These are phyloP conservation scores for Rhagoletis pomonella DNA, from an alignment of 1,140 invertebrate species.

Conservation along the genomic window DNA sequence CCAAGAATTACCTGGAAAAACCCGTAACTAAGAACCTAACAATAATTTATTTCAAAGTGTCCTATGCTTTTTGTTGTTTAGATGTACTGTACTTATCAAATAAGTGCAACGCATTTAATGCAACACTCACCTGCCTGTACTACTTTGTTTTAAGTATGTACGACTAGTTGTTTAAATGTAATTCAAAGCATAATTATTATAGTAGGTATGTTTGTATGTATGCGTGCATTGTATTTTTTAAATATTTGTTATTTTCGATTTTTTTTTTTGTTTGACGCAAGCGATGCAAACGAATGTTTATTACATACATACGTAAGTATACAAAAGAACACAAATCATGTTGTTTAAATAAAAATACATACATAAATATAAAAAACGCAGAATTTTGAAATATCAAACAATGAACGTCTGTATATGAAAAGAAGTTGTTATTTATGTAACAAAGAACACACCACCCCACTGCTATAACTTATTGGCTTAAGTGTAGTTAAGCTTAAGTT, in stretches of 20 bases:
- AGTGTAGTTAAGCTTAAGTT: conserved; percentile 29
- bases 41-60: conserved; percentile 31
- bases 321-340: background rate
- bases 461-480: conserved; percentile 23
- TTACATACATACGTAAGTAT: conserved; percentile 7
- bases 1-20: conserved; percentile 14
- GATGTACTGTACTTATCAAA: background rate
- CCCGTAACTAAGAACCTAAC: background rate
- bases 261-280: no score
- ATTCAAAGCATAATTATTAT: background rate
- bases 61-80: conserved; percentile 11
- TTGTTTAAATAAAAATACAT: background rate
- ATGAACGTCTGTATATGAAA: no score
- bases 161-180: background rate
- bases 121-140: conserved; percentile 15
- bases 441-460: background rate
- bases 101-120: background rate
- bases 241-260: no score
- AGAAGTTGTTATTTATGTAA: conserved; percentile 4
- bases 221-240: background rate
- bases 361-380: background rate
- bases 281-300: background rate
- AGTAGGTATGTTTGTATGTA: background rate
- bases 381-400: background rate
- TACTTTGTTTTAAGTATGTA: conserved; percentile 4